Base-by-base conservation (phyloP, 2,113 vertebrate species). In the Thalassoma bifasciatum region DNA sequence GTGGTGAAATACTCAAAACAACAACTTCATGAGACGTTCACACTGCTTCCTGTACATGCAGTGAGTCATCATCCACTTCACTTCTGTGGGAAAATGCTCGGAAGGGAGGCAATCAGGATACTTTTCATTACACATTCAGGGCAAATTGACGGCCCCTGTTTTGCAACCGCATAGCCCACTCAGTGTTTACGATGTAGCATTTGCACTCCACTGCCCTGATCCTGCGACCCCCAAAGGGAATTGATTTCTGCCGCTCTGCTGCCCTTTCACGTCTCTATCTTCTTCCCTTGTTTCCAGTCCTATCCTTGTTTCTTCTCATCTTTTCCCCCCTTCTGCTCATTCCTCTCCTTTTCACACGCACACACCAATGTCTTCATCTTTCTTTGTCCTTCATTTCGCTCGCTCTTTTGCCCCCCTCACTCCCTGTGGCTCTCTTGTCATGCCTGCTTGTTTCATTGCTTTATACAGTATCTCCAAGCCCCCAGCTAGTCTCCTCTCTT, bases 141-240 rank as follows among this genome's bases (percentile, higher is more conserved):
- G 66, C 82, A 75, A 88, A 80, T 83, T 79, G 79, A 82, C 60
- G 75, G 57, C 88, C 77, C 46, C 8, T 75, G 68, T 78, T 59
- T 79, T 82, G 62, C 5, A 47, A 30, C 82, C 63, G n/a, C n/a
- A 12, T 66, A 76, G 71, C 69, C 71, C 65, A 81, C 85, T 44
- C 77, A 89, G 79, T 87, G 81, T 88, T 86, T 83, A 85, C 85
- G 84, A 84, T 79, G 72, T 78, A 85, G 73, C 77, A 87, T 85
- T 88, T 86, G 81, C 86, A 85, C 86, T 91, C 71, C 63, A 87
- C 77, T 88, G 84, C 66, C 81, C 83, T 44, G 12, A 73, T 88
- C 66, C 50, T 67, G 75, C 8, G 62, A 81, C 84, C 84, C 86
- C 83, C 78, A 82, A 62, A 74, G 85, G 82, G 76, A 86, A 89